Evolutionary conservation across 2,113 vertebrate species (phyloP).

Genomic region (Bubo bubo): DNA sequence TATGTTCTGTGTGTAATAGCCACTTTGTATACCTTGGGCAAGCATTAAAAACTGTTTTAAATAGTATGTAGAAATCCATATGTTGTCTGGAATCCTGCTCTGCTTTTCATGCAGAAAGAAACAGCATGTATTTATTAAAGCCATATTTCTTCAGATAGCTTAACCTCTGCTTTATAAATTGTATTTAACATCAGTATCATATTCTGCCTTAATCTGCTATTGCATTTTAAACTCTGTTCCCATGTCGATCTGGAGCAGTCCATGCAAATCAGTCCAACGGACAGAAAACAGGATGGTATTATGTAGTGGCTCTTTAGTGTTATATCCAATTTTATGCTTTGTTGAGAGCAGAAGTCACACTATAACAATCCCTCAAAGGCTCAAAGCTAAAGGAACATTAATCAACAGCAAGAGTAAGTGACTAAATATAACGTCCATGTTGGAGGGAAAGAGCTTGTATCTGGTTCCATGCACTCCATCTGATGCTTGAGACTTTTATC

Average conservation of each 20-base stretch:
- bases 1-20: not conserved
- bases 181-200: constrained; percentile 37
- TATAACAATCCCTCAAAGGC: constrained; percentile 40
- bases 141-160: constrained; percentile 44
- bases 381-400: constrained; percentile 19
- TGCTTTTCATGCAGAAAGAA: constrained; percentile 30
- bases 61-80: constrained; percentile 2
- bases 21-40: not conserved
- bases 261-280: constrained; percentile 35
- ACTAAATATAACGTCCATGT: not conserved
- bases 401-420: constrained; percentile 41
- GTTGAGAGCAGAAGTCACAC: constrained; percentile 55
- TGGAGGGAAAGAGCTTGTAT: not conserved
- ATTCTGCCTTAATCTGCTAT: constrained; percentile 43
- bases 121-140: constrained; percentile 45
- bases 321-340: constrained; percentile 57
- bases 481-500: constrained; percentile 32
- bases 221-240: constrained; percentile 43
- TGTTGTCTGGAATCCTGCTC: constrained; percentile 21
- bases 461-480: not conserved
- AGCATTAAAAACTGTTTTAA: not conserved
- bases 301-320: constrained; percentile 20
- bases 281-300: constrained; percentile 16
- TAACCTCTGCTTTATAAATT: constrained; percentile 53
- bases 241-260: not conserved